Conservation (phyloP, 1,140 invertebrate genomes). For the Hormaphis cornu region DNA sequence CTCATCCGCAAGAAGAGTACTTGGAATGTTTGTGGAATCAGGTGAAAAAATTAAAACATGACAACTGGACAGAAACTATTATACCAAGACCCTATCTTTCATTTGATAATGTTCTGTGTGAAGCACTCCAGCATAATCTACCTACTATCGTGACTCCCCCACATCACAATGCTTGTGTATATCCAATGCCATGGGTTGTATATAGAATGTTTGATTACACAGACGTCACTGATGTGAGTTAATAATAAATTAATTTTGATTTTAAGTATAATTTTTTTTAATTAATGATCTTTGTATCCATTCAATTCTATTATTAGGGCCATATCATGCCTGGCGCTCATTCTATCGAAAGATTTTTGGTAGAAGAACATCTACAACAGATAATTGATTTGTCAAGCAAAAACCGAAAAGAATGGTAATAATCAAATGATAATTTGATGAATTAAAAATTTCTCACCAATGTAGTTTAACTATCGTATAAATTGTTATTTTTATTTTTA, state of each 20-base stretch:
- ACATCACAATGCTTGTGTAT: slow-evolving; percentile 77
- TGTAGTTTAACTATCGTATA: neutral
- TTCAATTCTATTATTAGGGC: slow-evolving; percentile 41
- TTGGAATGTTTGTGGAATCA: slow-evolving; percentile 96
- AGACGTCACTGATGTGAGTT: slow-evolving; percentile 79
- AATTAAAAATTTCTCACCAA: neutral
- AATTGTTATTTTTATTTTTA: slow-evolving; percentile 41
- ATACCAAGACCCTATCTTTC: slow-evolving; percentile 89
- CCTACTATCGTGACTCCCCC: slow-evolving; percentile 79
- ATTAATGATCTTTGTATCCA: neutral
- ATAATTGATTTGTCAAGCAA: slow-evolving; percentile 82
- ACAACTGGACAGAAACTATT: slow-evolving; percentile 96
- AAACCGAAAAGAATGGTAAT: slow-evolving; percentile 87
- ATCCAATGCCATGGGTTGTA: slow-evolving; percentile 83
- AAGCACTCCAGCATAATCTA: slow-evolving; percentile 90
- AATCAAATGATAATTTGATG: slow-evolving; percentile 25
- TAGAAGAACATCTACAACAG: slow-evolving; percentile 92
- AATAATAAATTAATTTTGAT: slow-evolving; percentile 9
- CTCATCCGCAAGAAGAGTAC: slow-evolving; percentile 97
- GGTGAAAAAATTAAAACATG: slow-evolving; percentile 78
- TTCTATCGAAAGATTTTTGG: slow-evolving; percentile 93
- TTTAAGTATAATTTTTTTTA: neutral
- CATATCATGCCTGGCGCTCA: slow-evolving; percentile 85
- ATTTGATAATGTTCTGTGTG: slow-evolving; percentile 89
- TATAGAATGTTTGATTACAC: slow-evolving; percentile 98